Evolutionary conservation across 2,888 invertebrate genomes (phyloP).

Genomic region (Azorinus chamasolen): DNA sequence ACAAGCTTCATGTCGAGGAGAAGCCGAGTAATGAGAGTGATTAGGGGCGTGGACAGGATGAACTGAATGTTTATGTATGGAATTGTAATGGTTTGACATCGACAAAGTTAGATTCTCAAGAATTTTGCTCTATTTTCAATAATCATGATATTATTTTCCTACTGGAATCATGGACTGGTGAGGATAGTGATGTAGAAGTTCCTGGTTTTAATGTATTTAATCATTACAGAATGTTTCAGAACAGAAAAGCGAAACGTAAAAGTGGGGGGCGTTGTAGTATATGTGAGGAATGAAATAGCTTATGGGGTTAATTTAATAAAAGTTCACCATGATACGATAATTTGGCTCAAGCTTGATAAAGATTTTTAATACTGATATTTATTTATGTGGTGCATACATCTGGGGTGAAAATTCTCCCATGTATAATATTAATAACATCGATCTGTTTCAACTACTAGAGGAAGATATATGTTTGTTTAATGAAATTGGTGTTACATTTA

Average conservation of each 20-base stretch:
- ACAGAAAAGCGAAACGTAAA: slow-evolving; percentile 4
- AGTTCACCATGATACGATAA: neutral
- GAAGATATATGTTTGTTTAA: slow-evolving; percentile 22
- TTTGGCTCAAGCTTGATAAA: slow-evolving; percentile 9
- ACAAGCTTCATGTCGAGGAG: slow-evolving; percentile 30
- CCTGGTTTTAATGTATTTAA: slow-evolving; percentile 2
- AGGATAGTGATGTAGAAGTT: slow-evolving; percentile 1
- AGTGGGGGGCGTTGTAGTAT: slow-evolving; percentile 13
- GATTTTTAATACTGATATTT: slow-evolving; percentile 1
- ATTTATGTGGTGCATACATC: slow-evolving; percentile 9
- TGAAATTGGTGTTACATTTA: slow-evolving; percentile 20
- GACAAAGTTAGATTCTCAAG: slow-evolving; percentile 8
- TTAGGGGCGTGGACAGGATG: slow-evolving; percentile 16
- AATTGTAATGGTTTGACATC: slow-evolving; percentile 26
- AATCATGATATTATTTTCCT: slow-evolving; percentile 12
- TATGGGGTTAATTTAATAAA: neutral
- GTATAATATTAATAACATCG: slow-evolving; percentile 23
- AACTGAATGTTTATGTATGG: slow-evolving; percentile 23
- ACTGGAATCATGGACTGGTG: slow-evolving; percentile 14
- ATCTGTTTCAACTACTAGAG: slow-evolving; percentile 33
- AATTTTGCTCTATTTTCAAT: slow-evolving; percentile 5
- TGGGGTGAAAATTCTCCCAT: slow-evolving; percentile 29
- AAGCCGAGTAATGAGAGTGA: neutral
- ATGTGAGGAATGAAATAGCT: neutral
- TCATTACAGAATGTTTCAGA: slow-evolving; percentile 8